A percentile compares a stretch with the other conserved stretches of the same genome.
Conservation (phyloP, 2,888 invertebrate genomes). For the Hyalella azteca region DNA sequence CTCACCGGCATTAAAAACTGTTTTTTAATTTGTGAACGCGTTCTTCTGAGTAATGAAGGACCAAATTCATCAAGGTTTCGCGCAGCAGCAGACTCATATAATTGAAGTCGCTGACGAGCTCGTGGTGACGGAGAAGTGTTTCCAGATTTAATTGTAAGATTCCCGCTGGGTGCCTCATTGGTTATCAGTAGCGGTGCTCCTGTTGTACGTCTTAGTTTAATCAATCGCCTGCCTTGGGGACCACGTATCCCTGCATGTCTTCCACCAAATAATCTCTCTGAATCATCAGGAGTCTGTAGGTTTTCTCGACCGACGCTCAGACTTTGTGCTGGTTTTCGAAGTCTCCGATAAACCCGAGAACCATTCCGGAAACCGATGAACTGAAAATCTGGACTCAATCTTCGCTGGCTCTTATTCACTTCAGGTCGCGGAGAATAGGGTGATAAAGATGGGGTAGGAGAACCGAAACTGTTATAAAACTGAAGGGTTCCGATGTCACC, state of each 20-base stretch:
- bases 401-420: neutral
- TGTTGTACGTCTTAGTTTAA: slow-evolving; percentile 2
- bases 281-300: neutral
- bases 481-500: neutral
- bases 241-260: neutral
- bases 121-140: too few species aligned
- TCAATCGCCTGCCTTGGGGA: neutral
- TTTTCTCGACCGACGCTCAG: neutral
- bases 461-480: neutral
- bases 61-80: neutral
- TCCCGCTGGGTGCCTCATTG: too few species aligned
- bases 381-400: neutral
- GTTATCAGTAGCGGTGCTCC: too few species aligned
- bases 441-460: neutral
- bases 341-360: neutral
- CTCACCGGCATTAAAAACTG: neutral
- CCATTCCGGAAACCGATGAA: slow-evolving; percentile 9
- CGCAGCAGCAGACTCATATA: neutral
- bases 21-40: neutral
- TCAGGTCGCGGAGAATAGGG: neutral
- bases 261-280: neutral
- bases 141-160: too few species aligned
- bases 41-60: neutral
- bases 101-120: too few species aligned
- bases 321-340: neutral